Evolutionary conservation across 1,140 invertebrate genomes (phyloP).

Genomic region (Heterodera schachtii): DNA sequence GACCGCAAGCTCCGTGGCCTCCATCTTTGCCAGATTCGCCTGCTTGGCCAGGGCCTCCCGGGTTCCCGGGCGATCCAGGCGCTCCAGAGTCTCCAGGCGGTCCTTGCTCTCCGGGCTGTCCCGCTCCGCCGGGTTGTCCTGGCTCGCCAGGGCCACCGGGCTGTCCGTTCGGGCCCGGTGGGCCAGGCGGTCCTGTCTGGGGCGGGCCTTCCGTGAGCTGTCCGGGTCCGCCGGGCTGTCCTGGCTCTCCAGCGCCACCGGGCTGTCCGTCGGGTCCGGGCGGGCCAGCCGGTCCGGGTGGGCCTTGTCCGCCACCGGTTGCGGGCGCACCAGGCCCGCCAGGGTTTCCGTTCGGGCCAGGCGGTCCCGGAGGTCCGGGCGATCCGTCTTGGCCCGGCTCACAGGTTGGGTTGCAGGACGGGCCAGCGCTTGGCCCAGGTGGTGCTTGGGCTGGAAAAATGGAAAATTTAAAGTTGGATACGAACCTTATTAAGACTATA

Average conservation of each 20-base stretch:
- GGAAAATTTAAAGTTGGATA: no score
- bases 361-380: constrained; percentile 43
- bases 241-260: constrained; percentile 36
- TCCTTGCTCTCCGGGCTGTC: constrained; percentile 20
- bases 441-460: constrained; percentile 11
- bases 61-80: constrained; percentile 17
- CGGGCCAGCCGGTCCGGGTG: constrained; percentile 39
- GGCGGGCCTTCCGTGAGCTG: constrained; percentile 28
- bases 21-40: not conserved
- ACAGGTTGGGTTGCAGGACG: constrained; percentile 7
- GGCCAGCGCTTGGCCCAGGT: not conserved
- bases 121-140: constrained; percentile 21
- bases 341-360: constrained; percentile 42
- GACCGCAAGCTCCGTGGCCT: constrained; percentile 20
- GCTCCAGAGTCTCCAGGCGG: constrained; percentile 20
- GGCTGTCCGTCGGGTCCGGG: constrained; percentile 40
- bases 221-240: constrained; percentile 35
- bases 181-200: not conserved
- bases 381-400: constrained; percentile 22
- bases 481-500: no score
- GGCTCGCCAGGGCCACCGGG: constrained; percentile 39
- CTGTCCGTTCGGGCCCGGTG: constrained; percentile 35
- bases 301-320: constrained; percentile 33
- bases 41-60: constrained; percentile 7
- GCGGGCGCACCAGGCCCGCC: constrained; percentile 37